Evolutionary conservation across 2,113 vertebrate genomes (phyloP), one percentile per base, ranked within the genome.

Genomic region (Anoplopoma fimbria): DNA sequence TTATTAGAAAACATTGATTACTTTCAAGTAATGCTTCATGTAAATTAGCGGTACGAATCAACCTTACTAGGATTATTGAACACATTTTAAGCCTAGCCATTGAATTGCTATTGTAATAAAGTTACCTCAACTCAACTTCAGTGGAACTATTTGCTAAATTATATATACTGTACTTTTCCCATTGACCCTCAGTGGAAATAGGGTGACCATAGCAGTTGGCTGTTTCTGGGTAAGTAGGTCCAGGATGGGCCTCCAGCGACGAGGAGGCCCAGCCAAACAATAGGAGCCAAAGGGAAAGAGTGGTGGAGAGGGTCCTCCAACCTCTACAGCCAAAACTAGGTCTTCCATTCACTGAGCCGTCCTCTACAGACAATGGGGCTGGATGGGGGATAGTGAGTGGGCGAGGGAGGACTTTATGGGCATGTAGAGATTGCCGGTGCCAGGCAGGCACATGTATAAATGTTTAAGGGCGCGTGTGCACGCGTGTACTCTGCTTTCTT

Each of bases 241-340:
- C 81, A 73, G 73, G 76, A 87, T 75, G 82, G 83, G 83, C 91
- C 90, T 87, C 73, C n/a, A 88, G 89, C 85, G n/a, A 89, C 51
- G 69, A 58, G 69, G 85, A 87, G 86, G 77, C 83, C 73, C 79
- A 34, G 77, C 81, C 86, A 90, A 91, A 91, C 92, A 94, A 93
- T 89, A 53, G 87, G 53, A 74, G 83, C 86, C 84, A 62, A 84
- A 76, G 71, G 69, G 75, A 87, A 69, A 84, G 81, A 88, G 83
- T 57, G 83, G 51, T 55, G 49, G 86, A 87, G 87, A 88, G 90
- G 86, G 74, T 91, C 87, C 88, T 90, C 78, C 84, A 89, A 82
- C 87, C 85, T 89, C 86, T 9, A 69, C 69, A 71, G 73, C 77
- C 83, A 81, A 91, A 93, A 93, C 87, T 93, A 92, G 93, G 93